These are phyloP conservation scores for Heteromormyrus szaboi DNA, from an alignment of 2,797 vertebrate species.

Conservation along the genomic window DNA sequence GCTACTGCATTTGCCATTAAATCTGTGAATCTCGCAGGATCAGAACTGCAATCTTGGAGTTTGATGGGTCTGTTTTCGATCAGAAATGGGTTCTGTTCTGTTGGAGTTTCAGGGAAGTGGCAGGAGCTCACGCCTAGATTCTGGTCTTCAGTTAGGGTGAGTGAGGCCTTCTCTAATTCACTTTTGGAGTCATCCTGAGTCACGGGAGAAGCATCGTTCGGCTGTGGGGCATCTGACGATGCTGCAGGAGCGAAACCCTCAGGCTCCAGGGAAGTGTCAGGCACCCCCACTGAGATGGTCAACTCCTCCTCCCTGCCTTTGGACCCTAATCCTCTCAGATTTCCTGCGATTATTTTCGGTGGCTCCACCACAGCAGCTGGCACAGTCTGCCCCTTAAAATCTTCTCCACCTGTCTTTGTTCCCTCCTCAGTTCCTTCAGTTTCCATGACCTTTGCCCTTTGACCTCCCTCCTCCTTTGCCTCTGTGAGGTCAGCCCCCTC, in stretches of 20 bases:
- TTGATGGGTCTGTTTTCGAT: conserved; percentile 17
- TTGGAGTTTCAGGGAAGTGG: conserved; percentile 16
- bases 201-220: conserved; percentile 6
- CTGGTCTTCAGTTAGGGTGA: conserved; percentile 28
- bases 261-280: conserved; percentile 9
- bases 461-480: conserved; percentile 16
- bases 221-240: conserved; percentile 18
- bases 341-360: conserved; percentile 20
- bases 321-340: conserved; percentile 24
- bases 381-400: conserved; percentile 19
- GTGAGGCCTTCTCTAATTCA: conserved; percentile 12
- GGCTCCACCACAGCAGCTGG: conserved; percentile 21
- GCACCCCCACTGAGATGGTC: neutral
- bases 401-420: conserved; percentile 16
- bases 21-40: neutral
- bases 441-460: conserved; percentile 21
- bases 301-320: conserved; percentile 24
- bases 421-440: conserved; percentile 27
- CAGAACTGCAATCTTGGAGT: conserved; percentile 16
- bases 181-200: conserved; percentile 2
- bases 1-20: conserved; percentile 22
- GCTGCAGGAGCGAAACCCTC: neutral
- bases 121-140: neutral
- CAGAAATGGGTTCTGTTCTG: conserved; percentile 32
- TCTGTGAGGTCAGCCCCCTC: conserved; percentile 16